Base-by-base conservation (phyloP, 2,797 vertebrate genomes). In the Hybognathus amarus region DNA sequence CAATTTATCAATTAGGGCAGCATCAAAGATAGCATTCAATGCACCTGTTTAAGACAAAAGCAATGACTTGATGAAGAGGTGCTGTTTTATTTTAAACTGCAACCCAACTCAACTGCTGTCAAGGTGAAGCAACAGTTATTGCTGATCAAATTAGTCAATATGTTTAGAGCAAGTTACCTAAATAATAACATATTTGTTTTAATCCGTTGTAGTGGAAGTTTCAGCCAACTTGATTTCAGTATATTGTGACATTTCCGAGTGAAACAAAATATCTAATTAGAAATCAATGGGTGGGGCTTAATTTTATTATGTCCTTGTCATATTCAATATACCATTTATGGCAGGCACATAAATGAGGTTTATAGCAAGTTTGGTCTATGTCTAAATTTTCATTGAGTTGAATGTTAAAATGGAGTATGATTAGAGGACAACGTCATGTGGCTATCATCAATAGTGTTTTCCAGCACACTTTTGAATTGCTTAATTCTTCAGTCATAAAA, bases 401-500 rank as follows among this genome's bases (percentile, higher is more conserved):
- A 24, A 10, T 76, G 8, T 24, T 76, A 45, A 36, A 42, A 50
- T 75, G n/a, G 61, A 17, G 11, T 47, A 47, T 17, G 74, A 66
- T 75, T 38, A 59, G 18, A 52, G 45, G 73, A 67, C 67, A 13
- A 3, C 10, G 3, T 73, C 47, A 66, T 50, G 79, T 47, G 61
- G 38, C 33, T 77, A 69, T 79, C 69, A 54, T 69, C 22, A 50
- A n/a, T 45, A 40, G 33, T 47, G 36, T 79, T 59, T 63, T 61
- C 38, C 40, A 73, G 77, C 52, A 66, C 77, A 69, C n/a, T 74
- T 81, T 86, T 71, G 45, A 88, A 87, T 82, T 82, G 79, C 50
- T 24, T 83, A 77, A 73, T 47, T 79, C 33, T 66, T 85, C 71
- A 73, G 42, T 42, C 12, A 17, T 78, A 83, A 66, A 50, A 27